A percentile compares a stretch with the other conserved stretches of the same genome.
Conservation (phyloP, 2,888 invertebrate genomes). For the Lepas anatifera region DNA sequence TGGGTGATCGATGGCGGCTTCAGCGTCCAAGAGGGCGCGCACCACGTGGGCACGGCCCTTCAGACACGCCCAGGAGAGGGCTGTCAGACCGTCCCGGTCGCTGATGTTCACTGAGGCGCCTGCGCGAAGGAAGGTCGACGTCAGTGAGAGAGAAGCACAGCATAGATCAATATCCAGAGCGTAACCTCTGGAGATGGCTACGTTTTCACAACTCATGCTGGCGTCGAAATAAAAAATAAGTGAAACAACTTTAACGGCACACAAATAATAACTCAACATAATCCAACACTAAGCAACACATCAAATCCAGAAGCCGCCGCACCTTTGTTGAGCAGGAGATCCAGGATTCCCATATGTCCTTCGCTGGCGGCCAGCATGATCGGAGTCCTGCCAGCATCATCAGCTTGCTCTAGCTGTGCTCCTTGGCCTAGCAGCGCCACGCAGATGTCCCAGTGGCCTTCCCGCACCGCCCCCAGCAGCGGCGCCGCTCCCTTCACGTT, state of each 20-base stretch:
- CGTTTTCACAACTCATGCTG: no score
- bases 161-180: no score
- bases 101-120: conserved; percentile 65
- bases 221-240: no score
- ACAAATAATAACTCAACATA: no score
- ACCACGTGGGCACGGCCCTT: conserved; percentile 65
- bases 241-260: no score
- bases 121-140: no score
- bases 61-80: conserved; percentile 83
- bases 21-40: conserved; percentile 64
- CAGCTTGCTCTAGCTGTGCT: conserved; percentile 47
- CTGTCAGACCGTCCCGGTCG: conserved; percentile 78
- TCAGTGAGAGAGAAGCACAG: not conserved
- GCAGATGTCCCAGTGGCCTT: conserved; percentile 77
- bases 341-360: conserved; percentile 77
- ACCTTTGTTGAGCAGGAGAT: conserved; percentile 50
- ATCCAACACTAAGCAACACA: no score
- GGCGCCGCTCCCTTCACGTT: conserved; percentile 67
- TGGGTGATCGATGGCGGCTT: conserved; percentile 66
- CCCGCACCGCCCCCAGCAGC: conserved; percentile 70
- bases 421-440: conserved; percentile 55
- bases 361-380: conserved; percentile 82
- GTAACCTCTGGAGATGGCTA: no score
- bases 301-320: no score
- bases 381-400: conserved; percentile 68